Evolutionary conservation across 1,140 invertebrate species (phyloP).

Genomic region (Pararge aegeria): DNA sequence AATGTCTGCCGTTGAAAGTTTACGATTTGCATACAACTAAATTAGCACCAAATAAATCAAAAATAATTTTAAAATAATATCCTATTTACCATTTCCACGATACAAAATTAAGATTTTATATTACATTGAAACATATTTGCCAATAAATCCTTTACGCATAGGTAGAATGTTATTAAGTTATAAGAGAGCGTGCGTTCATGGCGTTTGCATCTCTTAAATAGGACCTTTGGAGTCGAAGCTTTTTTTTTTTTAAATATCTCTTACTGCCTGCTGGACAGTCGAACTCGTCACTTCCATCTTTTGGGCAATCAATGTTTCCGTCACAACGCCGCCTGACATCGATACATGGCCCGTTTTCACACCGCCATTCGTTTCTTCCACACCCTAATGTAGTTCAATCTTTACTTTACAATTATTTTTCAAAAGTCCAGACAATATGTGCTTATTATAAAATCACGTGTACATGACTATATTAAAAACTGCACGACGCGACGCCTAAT

Average conservation of each 20-base stretch:
- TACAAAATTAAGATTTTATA: too few species aligned
- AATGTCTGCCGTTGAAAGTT: too few species aligned
- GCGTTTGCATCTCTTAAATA: not conserved
- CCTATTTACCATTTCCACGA: too few species aligned
- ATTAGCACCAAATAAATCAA: too few species aligned
- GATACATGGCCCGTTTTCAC: conserved; percentile 86
- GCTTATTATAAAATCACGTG: not conserved
- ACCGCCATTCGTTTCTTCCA: conserved; percentile 76
- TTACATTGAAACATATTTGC: conserved; percentile 1
- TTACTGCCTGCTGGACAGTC: conserved; percentile 79
- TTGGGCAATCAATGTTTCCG: conserved; percentile 83
- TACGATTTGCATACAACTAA: too few species aligned
- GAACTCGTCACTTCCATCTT: conserved; percentile 84
- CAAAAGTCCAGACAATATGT: not conserved
- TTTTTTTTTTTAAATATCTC: conserved; percentile 12
- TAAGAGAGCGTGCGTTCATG: not conserved
- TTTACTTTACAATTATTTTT: not conserved
- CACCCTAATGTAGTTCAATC: conserved; percentile 47
- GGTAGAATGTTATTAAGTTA: not conserved
- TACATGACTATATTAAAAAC: too few species aligned
- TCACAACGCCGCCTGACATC: conserved; percentile 80
- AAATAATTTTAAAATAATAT: too few species aligned
- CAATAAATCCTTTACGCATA: conserved; percentile 6
- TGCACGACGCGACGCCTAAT: too few species aligned
- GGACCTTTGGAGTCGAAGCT: not conserved